Evolutionary conservation across 2,113 vertebrate genomes (phyloP).

Genomic region (Ancistrus triradiatus): DNA sequence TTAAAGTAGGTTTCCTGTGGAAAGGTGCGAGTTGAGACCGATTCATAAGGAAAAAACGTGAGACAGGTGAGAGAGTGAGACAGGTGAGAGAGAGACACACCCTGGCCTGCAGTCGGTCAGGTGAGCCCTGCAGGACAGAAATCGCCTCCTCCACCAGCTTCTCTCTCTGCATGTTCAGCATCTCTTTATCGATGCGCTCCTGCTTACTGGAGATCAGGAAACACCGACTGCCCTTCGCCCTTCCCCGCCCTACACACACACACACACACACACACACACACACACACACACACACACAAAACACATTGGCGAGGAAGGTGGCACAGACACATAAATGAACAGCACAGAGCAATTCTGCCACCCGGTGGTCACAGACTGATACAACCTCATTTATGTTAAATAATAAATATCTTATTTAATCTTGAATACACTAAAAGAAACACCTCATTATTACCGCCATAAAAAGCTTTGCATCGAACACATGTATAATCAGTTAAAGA

Average conservation of each 20-base stretch:
- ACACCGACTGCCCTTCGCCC: constrained; percentile 52
- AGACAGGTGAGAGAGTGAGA: neutral
- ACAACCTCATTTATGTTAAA: too few relatives aligned
- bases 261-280: constrained; percentile 30
- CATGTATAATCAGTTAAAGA: too few relatives aligned
- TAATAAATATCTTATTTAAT: too few relatives aligned
- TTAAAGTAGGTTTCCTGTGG: too few relatives aligned
- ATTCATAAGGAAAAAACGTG: neutral
- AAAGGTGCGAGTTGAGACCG: neutral
- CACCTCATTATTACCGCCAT: too few relatives aligned
- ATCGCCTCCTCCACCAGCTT: constrained; percentile 48
- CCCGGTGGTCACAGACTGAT: constrained; percentile 6
- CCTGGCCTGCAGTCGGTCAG: neutral
- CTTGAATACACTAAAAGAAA: too few relatives aligned
- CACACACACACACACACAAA: constrained; percentile 14
- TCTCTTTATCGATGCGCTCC: constrained; percentile 50
- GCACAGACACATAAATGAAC: neutral
- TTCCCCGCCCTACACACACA: constrained; percentile 49
- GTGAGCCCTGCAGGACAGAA: constrained; percentile 27
- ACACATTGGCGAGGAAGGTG: neutral
- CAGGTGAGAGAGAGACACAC: constrained; percentile 8
- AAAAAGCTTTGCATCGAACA: too few relatives aligned
- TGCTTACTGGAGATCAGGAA: constrained; percentile 48
- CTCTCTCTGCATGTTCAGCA: constrained; percentile 44
- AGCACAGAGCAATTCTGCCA: neutral